These are phyloP conservation scores for Ormia ochracea DNA, from an alignment of 2,888 invertebrate species.

Conservation along the genomic window DNA sequence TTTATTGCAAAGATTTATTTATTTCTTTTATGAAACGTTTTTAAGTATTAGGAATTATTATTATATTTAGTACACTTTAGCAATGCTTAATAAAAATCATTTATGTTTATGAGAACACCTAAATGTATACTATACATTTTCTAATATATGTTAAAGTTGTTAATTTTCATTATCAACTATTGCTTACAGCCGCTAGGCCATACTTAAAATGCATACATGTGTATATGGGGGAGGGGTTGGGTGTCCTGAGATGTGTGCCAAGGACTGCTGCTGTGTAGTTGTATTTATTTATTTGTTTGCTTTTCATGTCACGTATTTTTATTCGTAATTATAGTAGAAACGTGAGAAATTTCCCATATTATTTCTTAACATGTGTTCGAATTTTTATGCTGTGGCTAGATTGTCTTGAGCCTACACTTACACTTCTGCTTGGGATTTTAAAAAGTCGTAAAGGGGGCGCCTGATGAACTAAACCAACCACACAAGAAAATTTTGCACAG, in stretches of 20 bases:
- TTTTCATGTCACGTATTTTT: constrained; percentile 59
- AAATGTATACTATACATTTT: constrained; percentile 30
- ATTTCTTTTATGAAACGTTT: neutral
- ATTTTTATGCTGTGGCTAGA: neutral
- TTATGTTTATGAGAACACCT: constrained; percentile 27
- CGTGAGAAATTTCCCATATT: constrained; percentile 56
- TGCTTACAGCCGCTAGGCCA: constrained; percentile 7
- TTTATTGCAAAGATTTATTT: neutral
- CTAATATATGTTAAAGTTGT: constrained; percentile 38
- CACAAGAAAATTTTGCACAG: too few species aligned
- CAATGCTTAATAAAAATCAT: neutral
- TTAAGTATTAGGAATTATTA: neutral
- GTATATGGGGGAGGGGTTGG: neutral
- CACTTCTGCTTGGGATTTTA: neutral
- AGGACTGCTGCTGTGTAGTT: neutral
- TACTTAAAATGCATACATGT: neutral
- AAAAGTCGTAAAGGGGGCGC: constrained; percentile 9
- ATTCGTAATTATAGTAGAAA: constrained; percentile 61
- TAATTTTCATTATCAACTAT: constrained; percentile 55
- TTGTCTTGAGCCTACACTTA: constrained; percentile 3
- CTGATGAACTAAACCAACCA: neutral
- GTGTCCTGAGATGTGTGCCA: neutral
- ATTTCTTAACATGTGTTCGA: constrained; percentile 51
- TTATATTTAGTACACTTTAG: neutral
- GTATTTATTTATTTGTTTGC: constrained; percentile 46